Evolutionary conservation across 1,140 invertebrate genomes (phyloP).

Genomic region (Teleogryllus occipitalis): DNA sequence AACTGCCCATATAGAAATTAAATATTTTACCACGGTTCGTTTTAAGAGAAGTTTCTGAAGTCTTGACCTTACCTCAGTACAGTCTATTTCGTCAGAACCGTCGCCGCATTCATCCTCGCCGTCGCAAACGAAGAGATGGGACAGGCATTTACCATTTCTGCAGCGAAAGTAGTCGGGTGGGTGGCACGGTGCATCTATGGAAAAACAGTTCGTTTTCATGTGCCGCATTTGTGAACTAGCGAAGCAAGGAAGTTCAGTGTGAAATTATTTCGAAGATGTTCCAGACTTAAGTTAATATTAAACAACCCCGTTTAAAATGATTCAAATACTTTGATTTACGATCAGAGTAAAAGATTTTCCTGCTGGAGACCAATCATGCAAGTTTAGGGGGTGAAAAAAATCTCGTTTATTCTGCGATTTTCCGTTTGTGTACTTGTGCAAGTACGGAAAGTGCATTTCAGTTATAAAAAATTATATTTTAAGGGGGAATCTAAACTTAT

Average conservation of each 20-base stretch:
- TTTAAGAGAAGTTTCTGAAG: background rate
- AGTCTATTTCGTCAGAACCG: slow-evolving; percentile 33
- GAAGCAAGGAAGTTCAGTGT: background rate
- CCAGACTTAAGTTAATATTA: too few species aligned
- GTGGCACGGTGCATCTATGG: background rate
- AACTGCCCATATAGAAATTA: too few species aligned
- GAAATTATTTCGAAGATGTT: too few species aligned
- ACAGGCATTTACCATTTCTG: slow-evolving; percentile 40
- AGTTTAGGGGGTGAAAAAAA: too few species aligned
- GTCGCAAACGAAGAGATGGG: slow-evolving; percentile 41
- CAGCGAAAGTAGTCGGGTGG: slow-evolving; percentile 34
- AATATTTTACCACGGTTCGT: too few species aligned
- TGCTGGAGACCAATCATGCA: too few species aligned
- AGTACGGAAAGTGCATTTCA: background rate
- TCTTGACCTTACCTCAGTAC: slow-evolving; percentile 42
- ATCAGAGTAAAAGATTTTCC: too few species aligned
- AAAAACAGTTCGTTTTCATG: background rate
- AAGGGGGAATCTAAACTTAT: too few species aligned
- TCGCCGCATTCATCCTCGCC: slow-evolving; percentile 37
- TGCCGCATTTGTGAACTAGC: background rate
- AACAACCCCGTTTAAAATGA: too few species aligned
- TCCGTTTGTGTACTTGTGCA: too few species aligned
- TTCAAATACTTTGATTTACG: too few species aligned
- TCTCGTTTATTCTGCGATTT: too few species aligned
- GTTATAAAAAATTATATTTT: background rate